A percentile compares a stretch with the other conserved stretches of the same genome.
These are phyloP conservation scores for Falco rusticolus DNA, from an alignment of 2,797 vertebrate genomes.

Conservation along the genomic window DNA sequence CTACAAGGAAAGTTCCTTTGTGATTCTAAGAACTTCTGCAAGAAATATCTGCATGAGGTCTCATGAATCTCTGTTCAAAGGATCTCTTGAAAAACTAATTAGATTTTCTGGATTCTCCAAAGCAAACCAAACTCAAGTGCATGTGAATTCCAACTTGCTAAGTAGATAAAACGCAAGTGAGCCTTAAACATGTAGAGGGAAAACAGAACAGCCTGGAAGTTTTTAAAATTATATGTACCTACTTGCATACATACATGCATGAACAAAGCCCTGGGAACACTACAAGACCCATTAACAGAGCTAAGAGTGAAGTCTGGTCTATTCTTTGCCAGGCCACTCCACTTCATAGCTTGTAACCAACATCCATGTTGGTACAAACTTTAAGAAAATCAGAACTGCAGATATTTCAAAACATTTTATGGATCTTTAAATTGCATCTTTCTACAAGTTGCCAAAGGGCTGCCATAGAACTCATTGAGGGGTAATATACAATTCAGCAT, in stretches of 20 bases:
- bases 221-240: not conserved
- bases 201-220: not conserved
- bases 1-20: not conserved
- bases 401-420: not conserved
- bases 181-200: not conserved
- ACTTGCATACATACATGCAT: not conserved
- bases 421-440: not conserved
- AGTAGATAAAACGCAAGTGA: not conserved
- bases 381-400: not conserved
- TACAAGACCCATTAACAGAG: not conserved
- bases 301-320: not conserved
- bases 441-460: not conserved
- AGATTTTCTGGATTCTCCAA: not conserved
- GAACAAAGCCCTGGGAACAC: not conserved
- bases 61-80: not conserved
- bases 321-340: not conserved
- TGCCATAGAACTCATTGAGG: not conserved
- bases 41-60: not conserved
- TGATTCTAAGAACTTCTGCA: not conserved
- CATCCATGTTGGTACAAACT: not conserved
- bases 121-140: not conserved
- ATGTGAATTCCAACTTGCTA: not conserved
- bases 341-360: not conserved
- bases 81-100: not conserved
- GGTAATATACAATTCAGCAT: not conserved